A percentile compares a stretch with the other conserved stretches of the same genome.
These are phyloP conservation scores for Campodea augens DNA, from an alignment of 1,140 invertebrate species.

Conservation along the genomic window DNA sequence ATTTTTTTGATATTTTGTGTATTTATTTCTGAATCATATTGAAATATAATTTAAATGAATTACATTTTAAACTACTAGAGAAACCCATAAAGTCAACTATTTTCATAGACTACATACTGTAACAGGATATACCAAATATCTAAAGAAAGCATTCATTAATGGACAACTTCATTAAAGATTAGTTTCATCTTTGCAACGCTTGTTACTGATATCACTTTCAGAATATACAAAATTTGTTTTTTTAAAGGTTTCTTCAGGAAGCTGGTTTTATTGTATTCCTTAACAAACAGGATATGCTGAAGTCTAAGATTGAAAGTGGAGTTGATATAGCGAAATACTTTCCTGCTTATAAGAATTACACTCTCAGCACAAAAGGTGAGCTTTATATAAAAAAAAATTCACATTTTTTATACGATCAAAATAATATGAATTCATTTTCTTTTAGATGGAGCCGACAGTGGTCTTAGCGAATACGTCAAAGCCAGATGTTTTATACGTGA, in stretches of 20 bases:
- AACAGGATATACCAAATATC: too few relatives aligned
- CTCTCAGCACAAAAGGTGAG: conserved; percentile 21
- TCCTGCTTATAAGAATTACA: conserved; percentile 37
- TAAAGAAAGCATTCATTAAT: too few relatives aligned
- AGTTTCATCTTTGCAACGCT: too few relatives aligned
- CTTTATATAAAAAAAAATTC: conserved; percentile 2
- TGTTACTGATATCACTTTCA: too few relatives aligned
- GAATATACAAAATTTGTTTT: conserved; percentile 11
- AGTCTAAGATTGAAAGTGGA: conserved; percentile 46
- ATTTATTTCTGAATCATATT: too few relatives aligned
- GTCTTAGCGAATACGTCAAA: conserved; percentile 39
- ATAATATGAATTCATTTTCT: conserved; percentile 4
- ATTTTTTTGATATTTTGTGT: too few relatives aligned
- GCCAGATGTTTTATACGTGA: conserved; percentile 45
- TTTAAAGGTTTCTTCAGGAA: conserved; percentile 41
- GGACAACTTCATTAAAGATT: too few relatives aligned
- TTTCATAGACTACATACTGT: too few relatives aligned
- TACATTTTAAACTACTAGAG: too few relatives aligned
- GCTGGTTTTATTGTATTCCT: conserved; percentile 59
- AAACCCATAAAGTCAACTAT: too few relatives aligned
- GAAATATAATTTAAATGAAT: too few relatives aligned
- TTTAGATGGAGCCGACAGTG: too few relatives aligned
- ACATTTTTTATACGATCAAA: neutral
- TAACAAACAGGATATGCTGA: conserved; percentile 61
- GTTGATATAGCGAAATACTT: conserved; percentile 39